Evolutionary conservation across 2,797 vertebrate genomes (phyloP).

Genomic region (Sebastes elongatus): DNA sequence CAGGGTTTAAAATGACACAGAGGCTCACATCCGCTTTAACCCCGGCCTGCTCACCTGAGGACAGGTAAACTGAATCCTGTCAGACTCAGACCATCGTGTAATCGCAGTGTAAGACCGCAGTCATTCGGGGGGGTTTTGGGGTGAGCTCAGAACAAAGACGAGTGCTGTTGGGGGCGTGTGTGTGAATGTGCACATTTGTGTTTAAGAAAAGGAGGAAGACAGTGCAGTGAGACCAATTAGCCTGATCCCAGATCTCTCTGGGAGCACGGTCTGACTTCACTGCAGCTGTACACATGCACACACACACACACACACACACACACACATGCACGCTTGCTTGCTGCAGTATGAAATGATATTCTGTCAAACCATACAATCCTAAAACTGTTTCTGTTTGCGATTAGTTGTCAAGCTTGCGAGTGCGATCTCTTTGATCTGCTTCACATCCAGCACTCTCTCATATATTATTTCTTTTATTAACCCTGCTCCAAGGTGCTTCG

Average conservation of each 20-base stretch:
- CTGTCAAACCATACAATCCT: conserved; percentile 1
- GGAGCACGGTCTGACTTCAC: conserved; percentile 33
- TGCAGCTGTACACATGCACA: conserved; percentile 4
- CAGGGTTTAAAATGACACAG: conserved; percentile 46
- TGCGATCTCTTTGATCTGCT: conserved; percentile 45
- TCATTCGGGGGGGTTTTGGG: neutral
- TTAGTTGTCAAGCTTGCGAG: conserved; percentile 32
- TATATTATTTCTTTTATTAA: conserved; percentile 11
- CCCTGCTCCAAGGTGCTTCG: conserved; percentile 10
- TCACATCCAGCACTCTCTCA: conserved; percentile 19
- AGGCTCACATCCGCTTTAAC: neutral
- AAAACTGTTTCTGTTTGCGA: conserved; percentile 36
- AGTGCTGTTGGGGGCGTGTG: neutral
- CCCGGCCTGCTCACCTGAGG: conserved; percentile 10
- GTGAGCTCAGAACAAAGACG: neutral
- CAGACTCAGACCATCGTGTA: neutral
- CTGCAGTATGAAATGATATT: conserved; percentile 35
- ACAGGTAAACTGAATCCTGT: conserved; percentile 16
- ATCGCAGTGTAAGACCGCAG: neutral
- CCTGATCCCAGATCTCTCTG: conserved; percentile 42
- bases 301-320: neutral
- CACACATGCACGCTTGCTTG: neutral
- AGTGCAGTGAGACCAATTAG: conserved; percentile 67
- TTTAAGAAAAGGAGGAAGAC: conserved; percentile 19
- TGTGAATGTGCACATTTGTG: neutral